phyloP scores from a whole-genome alignment of 2,113 vertebrate species.

The Oncorhynchus kisutch region DNA sequence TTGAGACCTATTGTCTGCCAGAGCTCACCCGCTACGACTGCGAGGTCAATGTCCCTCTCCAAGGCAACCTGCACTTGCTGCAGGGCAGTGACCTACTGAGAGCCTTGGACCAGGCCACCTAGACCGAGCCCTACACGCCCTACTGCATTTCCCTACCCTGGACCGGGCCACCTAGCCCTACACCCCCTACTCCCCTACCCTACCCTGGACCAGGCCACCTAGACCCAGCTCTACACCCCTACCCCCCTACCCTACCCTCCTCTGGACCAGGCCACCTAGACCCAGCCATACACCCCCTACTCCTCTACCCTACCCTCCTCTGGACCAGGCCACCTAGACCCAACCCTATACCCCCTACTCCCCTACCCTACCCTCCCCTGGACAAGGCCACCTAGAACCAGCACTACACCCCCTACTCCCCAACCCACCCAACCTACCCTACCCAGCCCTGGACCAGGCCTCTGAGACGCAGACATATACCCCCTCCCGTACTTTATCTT shows the following conservation, averaged over 20 bases:
- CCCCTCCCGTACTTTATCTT: neutral
- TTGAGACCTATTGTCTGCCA: conserved; percentile 84
- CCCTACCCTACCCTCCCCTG: neutral
- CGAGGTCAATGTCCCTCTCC: conserved; percentile 92
- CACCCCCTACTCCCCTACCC: too few species aligned
- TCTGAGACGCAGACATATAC: neutral
- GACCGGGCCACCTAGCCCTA: too few species aligned
- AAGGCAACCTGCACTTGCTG: conserved; percentile 87
- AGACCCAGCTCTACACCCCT: too few species aligned
- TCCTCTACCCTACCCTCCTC: neutral
- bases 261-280: too few species aligned
- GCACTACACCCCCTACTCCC: neutral
- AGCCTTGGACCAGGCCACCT: conserved; percentile 87
- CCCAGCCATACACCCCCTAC: neutral
- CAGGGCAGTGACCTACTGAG: conserved; percentile 92
- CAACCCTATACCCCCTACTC: neutral
- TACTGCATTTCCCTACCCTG: too few species aligned
- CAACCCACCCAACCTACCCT: too few species aligned
- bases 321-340: neutral
- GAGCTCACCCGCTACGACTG: conserved; percentile 97
- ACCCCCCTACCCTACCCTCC: too few species aligned
- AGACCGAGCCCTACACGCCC: conserved; percentile 54
- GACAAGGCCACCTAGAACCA: neutral
- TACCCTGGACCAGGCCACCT: too few species aligned
- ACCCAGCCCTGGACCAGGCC: too few species aligned